Evolutionary conservation across 2,113 vertebrate genomes (phyloP).

Genomic region (Upupa epops): DNA sequence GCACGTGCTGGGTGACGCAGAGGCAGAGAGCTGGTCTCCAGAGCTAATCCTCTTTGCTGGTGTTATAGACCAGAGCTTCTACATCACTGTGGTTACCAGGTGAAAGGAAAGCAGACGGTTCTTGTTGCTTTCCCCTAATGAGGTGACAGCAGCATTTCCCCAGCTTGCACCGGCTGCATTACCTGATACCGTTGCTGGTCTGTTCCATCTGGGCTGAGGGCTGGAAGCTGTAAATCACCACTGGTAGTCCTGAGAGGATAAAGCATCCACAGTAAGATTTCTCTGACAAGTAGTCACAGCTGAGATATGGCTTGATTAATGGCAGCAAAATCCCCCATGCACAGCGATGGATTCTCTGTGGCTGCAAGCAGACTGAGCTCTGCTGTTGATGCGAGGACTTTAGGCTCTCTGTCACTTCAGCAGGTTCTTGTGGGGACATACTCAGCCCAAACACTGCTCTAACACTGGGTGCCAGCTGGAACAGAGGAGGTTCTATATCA

Average conservation of each 20-base stretch:
- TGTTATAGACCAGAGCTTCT: neutral
- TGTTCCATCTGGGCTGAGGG: conserved; percentile 12
- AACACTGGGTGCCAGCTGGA: too few relatives aligned
- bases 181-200: neutral
- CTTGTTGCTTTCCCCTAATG: neutral
- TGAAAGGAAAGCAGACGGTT: neutral
- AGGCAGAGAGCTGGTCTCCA: neutral
- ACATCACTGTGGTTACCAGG: neutral
- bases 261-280: conserved; percentile 46
- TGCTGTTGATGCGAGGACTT: neutral
- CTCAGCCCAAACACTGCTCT: neutral
- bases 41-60: neutral
- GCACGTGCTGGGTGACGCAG: neutral
- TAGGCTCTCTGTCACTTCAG: neutral
- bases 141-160: neutral
- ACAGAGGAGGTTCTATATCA: too few relatives aligned
- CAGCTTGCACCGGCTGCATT: neutral
- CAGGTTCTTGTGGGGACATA: rapidly evolving
- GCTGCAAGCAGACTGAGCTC: neutral
- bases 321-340: neutral
- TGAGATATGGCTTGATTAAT: conserved; percentile 53
- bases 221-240: conserved; percentile 45
- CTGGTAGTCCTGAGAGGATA: neutral
- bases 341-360: neutral
- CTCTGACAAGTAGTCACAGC: conserved; percentile 61